Conservation (phyloP, 2,797 vertebrate genomes). For the Microcaecilia unicolor region DNA sequence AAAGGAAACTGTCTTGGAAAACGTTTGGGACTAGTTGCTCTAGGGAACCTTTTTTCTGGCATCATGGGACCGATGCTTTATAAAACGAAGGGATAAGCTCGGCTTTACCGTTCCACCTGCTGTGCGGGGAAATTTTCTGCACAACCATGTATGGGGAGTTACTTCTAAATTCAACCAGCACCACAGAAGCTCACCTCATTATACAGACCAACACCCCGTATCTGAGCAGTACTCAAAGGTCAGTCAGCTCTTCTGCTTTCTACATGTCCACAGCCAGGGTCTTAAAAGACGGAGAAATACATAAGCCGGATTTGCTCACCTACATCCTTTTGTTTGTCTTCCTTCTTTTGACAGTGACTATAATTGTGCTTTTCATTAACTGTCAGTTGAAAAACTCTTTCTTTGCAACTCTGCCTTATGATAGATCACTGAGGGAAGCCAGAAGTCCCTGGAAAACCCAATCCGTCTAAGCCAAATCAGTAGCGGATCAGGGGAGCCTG, state of each 20-base stretch:
- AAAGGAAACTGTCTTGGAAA: no score
- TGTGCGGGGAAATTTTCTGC: slow-evolving; percentile 11
- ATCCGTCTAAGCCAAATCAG: slow-evolving; percentile 49
- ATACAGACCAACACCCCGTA: slow-evolving; percentile 73
- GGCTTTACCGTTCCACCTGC: no score
- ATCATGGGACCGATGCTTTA: not conserved
- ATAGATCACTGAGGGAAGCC: slow-evolving; percentile 88
- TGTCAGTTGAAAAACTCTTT: slow-evolving; percentile 95
- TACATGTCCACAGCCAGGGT: slow-evolving; percentile 79
- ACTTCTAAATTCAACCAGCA: slow-evolving; percentile 79
- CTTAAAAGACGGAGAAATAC: slow-evolving; percentile 77
- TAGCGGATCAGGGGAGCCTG: not conserved
- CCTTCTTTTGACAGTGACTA: slow-evolving; percentile 81
- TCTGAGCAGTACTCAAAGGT: slow-evolving; percentile 74
- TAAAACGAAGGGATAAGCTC: not conserved
- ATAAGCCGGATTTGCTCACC: slow-evolving; percentile 87
- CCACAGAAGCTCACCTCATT: slow-evolving; percentile 71
- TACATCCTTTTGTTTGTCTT: slow-evolving; percentile 90
- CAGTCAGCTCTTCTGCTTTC: slow-evolving; percentile 77
- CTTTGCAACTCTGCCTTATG: slow-evolving; percentile 92
- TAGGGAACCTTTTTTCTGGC: no score
- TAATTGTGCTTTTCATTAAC: slow-evolving; percentile 95
- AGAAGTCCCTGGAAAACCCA: slow-evolving; percentile 85
- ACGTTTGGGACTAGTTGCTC: no score
- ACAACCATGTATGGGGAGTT: slow-evolving; percentile 82